These are phyloP conservation scores for Arothron firmamentum DNA, from an alignment of 2,113 vertebrate species.

Conservation along the genomic window DNA sequence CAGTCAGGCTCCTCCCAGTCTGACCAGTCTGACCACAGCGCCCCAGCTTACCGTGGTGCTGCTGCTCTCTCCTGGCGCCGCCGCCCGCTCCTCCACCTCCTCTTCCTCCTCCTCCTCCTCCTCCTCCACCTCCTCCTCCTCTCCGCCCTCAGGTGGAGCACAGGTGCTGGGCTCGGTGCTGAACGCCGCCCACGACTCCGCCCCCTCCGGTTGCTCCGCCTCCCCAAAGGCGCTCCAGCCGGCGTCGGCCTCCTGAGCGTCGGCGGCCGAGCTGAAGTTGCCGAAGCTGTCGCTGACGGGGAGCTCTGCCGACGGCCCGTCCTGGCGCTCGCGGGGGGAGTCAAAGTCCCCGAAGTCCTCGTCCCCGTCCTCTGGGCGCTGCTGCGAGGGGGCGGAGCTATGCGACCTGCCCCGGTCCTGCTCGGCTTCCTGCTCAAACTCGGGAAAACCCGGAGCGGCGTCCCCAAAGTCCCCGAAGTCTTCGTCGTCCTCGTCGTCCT, in stretches of 20 bases:
- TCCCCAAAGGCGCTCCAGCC: constrained; percentile 89
- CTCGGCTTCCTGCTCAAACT: constrained; percentile 64
- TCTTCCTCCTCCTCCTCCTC: constrained; percentile 65
- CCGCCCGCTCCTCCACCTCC: constrained; percentile 46
- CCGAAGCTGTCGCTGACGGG: constrained; percentile 87
- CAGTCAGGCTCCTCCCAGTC: not conserved
- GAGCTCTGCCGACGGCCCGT: constrained; percentile 63
- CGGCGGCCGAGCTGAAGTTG: constrained; percentile 83
- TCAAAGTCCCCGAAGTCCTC: constrained; percentile 86
- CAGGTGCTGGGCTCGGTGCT: constrained; percentile 68
- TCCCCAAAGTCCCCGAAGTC: constrained; percentile 87
- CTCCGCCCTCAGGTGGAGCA: constrained; percentile 53
- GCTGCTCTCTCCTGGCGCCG: constrained; percentile 55
- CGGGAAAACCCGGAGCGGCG: constrained; percentile 65
- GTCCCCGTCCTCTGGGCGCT: constrained; percentile 23
- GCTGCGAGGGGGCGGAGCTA: constrained; percentile 1
- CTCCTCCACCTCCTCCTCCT: constrained; percentile 70
- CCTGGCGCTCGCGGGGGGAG: constrained; percentile 28
- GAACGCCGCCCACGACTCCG: constrained; percentile 87
- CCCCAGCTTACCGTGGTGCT: constrained; percentile 50
- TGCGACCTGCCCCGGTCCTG: not conserved
- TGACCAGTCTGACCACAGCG: not conserved
- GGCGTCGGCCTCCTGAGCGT: constrained; percentile 36
- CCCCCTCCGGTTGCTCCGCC: constrained; percentile 62
- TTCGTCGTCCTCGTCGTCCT: too few species aligned